Conservation (phyloP, 1,140 invertebrate genomes). For the Pogonomyrmex californicus region DNA sequence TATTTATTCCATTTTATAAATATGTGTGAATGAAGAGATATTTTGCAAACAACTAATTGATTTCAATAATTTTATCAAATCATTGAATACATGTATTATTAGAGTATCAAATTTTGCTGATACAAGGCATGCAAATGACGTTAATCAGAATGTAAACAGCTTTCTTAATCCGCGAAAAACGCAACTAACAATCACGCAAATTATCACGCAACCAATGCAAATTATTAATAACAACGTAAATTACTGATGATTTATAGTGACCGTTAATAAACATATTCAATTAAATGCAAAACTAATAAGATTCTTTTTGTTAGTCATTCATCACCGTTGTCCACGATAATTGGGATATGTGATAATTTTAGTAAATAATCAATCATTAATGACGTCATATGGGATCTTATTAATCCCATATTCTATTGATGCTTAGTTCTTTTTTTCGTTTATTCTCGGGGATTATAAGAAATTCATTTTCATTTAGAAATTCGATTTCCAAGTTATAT, state of each 20-base stretch:
- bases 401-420: background rate
- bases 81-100: conserved; percentile 9
- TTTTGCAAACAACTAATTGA: background rate
- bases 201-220: background rate
- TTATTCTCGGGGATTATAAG: conserved; percentile 11
- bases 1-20: background rate
- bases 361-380: background rate
- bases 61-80: background rate
- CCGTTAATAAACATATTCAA: background rate
- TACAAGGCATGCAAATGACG: background rate
- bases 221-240: background rate
- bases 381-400: background rate
- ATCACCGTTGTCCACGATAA: background rate
- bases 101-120: background rate
- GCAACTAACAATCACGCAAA: background rate
- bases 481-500: conserved; percentile 18
- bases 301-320: background rate
- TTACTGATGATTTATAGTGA: background rate
- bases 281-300: background rate
- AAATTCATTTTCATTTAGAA: conserved; percentile 17
- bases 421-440: background rate
- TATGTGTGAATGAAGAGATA: background rate
- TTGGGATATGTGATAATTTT: background rate
- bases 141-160: background rate
- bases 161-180: background rate